Evolutionary conservation across 2,888 invertebrate species (phyloP).

Genomic region (Portevinia maculata): DNA sequence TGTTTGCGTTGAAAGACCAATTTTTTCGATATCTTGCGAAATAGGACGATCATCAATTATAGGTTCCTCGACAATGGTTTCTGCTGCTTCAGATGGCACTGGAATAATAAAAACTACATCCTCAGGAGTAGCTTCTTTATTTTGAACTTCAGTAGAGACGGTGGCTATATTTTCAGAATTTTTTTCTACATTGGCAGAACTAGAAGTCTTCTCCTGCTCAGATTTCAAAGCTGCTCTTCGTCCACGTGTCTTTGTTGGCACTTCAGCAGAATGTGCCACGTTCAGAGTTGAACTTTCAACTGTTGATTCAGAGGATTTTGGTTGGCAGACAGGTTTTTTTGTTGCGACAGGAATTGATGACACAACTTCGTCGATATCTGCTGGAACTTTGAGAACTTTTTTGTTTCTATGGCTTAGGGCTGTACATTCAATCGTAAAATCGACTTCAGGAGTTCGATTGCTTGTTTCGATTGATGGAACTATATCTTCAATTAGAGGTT

Average conservation of each 20-base stretch:
- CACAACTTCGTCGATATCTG: too few relatives aligned
- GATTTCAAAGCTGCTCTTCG: slow-evolving; percentile 12
- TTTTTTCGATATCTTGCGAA: not conserved
- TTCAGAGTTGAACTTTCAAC: not conserved
- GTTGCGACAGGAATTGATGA: too few relatives aligned
- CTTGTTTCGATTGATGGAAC: too few relatives aligned
- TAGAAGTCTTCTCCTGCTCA: not conserved
- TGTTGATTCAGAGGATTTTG: not conserved
- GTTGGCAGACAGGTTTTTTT: not conserved
- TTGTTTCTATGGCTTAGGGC: too few relatives aligned
- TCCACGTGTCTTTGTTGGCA: slow-evolving; percentile 7
- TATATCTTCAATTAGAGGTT: too few relatives aligned
- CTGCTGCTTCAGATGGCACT: not conserved
- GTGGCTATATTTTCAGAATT: not conserved
- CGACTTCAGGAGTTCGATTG: too few relatives aligned
- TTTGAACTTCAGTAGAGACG: too few relatives aligned
- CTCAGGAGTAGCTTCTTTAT: too few relatives aligned
- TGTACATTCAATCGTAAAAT: too few relatives aligned
- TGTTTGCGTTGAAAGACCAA: not conserved
- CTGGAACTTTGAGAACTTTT: too few relatives aligned
- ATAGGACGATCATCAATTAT: not conserved
- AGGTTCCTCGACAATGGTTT: not conserved
- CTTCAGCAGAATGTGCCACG: not conserved
- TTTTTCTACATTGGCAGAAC: not conserved
- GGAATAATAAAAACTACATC: too few relatives aligned